Conservation (phyloP, 1,140 invertebrate species). For the Anadara kagoshimensis region DNA sequence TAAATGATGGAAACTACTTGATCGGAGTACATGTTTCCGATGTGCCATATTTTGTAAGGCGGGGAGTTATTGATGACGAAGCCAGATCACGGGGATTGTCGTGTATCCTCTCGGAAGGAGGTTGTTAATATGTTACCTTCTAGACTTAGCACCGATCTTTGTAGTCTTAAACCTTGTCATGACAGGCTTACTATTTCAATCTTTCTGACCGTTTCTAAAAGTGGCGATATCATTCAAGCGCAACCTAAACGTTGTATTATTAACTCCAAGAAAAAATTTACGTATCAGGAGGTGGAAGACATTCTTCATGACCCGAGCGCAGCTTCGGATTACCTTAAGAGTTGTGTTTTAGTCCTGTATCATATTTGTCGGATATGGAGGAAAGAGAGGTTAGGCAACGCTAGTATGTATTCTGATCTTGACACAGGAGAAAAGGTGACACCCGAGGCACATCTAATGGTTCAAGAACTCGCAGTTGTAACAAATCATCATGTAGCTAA, state of each 20-base stretch:
- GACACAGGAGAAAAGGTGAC: slow-evolving; percentile 45
- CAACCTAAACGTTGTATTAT: slow-evolving; percentile 52
- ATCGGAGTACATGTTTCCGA: slow-evolving; percentile 71
- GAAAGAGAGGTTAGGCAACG: slow-evolving; percentile 58
- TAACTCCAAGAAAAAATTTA: slow-evolving; percentile 59
- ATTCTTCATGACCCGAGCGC: slow-evolving; percentile 53
- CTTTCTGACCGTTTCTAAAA: slow-evolving; percentile 55
- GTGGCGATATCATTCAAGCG: slow-evolving; percentile 50
- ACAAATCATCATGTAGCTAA: slow-evolving; percentile 62
- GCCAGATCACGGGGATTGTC: slow-evolving; percentile 58
- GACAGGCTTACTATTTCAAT: slow-evolving; percentile 67
- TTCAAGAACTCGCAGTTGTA: slow-evolving; percentile 62
- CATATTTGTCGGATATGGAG: slow-evolving; percentile 56
- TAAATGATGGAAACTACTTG: slow-evolving; percentile 52
- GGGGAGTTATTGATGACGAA: slow-evolving; percentile 62
- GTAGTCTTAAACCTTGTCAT: slow-evolving; percentile 68
- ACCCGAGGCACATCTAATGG: slow-evolving; percentile 48
- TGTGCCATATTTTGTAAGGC: slow-evolving; percentile 66
- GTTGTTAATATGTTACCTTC: slow-evolving; percentile 72
- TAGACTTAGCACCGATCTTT: slow-evolving; percentile 69
- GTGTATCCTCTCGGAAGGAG: slow-evolving; percentile 52
- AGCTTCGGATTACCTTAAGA: slow-evolving; percentile 57
- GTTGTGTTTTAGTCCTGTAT: slow-evolving; percentile 59
- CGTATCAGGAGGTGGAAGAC: slow-evolving; percentile 54
- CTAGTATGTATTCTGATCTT: slow-evolving; percentile 48